Base-by-base conservation (phyloP, 2,888 invertebrate species). In the Dysmachus trigonus region DNA sequence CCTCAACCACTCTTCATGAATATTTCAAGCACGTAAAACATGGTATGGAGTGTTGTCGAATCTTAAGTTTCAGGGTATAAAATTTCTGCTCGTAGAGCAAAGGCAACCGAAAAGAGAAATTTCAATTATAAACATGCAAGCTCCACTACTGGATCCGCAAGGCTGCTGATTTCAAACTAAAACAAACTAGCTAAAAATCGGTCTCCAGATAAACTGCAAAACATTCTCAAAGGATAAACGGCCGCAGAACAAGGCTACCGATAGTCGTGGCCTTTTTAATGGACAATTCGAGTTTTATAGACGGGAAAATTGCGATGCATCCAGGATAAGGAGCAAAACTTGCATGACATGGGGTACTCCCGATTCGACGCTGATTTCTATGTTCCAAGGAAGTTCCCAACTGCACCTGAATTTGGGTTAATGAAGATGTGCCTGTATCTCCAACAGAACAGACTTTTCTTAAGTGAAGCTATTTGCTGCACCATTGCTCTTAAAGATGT, bases 11-110 rank as follows among this genome's bases (percentile, higher is more conserved):
- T 62, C 62, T 82, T 35, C 62, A 62, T 82, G 33, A 82, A 82
- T 82, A 82, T 82, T 82, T 82, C 27, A 71, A 82, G 35, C 82
- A 82, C 62, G 62, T 62, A 71, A 82, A 82, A 82, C 82, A 82
- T 82, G 33, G 47, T 35, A 22, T n/a, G 82, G 35, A 71, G 35
- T 38, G 27, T 7, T 71, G 53, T 35, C 35, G 82, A 82, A 82
- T 82, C 38, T 35, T 38, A 82, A 82, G 31, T 62, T 82, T 62
- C 82, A 62, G 22, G 62, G 27, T 22, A 62, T 62, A 62, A 62
- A 27, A 62, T 27, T 27, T 62, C 27, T n/a, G 8, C 27, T 62
- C 27, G 10, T 22, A 10, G 8, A 31, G 71, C 82, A 35, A 71
- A 82, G 33, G 81, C n/a, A 62, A 62, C 22, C 0, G 8, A 62